Percentiles rank a stretch among this genome's conserved stretches.
Conservation (phyloP, 2,888 invertebrate genomes). For the Drosophila picticornis region DNA sequence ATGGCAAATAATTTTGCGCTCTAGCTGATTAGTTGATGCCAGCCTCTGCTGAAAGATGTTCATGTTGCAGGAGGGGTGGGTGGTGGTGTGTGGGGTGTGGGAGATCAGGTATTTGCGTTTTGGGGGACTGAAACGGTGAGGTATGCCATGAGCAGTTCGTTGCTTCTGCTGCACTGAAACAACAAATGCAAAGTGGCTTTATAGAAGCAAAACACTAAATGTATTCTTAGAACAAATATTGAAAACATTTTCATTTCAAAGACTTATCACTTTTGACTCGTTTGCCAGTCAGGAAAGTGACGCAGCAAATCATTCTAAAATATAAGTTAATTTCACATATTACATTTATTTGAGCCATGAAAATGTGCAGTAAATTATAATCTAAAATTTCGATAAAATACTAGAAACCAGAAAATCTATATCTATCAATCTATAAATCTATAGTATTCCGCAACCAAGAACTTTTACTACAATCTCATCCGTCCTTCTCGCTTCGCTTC, state of each 20-base stretch:
- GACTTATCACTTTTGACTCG: not conserved
- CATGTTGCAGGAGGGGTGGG: not conserved
- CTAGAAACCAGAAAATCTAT: not conserved
- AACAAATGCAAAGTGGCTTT: constrained; percentile 23
- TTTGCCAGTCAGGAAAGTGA: not conserved
- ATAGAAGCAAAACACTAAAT: not conserved
- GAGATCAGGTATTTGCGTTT: constrained; percentile 5
- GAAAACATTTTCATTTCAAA: not conserved
- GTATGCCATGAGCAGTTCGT: constrained; percentile 28
- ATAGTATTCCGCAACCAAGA: not conserved
- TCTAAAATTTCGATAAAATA: not conserved
- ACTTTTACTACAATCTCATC: not conserved
- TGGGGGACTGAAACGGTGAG: not conserved
- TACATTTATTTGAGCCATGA: not conserved
- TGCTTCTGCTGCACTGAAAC: constrained; percentile 21
- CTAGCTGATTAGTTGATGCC: constrained; percentile 78
- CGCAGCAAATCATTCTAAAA: not conserved
- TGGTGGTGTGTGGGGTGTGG: not conserved
- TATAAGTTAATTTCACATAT: not conserved
- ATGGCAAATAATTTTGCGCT: constrained; percentile 80
- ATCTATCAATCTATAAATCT: too few relatives aligned
- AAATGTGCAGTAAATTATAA: not conserved
- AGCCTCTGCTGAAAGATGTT: constrained; percentile 9
- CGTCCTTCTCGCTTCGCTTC: not conserved
- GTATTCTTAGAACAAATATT: not conserved